Conservation (phyloP, 1,140 invertebrate genomes). For the Solenopsis invicta region DNA sequence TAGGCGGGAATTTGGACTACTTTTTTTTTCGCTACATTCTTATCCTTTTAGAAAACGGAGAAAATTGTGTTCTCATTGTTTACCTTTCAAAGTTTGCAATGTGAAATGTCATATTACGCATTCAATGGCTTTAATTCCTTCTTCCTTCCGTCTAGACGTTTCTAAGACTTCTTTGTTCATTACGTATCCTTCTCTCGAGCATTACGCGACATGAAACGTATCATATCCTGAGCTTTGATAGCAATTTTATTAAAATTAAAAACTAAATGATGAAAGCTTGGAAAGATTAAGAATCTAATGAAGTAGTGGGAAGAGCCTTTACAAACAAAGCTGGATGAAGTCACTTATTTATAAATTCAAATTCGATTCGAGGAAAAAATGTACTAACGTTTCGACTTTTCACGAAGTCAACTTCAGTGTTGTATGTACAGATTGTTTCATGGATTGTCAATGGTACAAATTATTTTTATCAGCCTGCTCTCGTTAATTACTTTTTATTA, state of each 20-base stretch:
- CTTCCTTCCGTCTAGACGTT: not conserved
- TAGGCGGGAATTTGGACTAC: not conserved
- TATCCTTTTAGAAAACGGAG: not conserved
- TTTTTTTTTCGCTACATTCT: not conserved
- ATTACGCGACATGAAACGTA: not conserved
- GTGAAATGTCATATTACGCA: constrained; percentile 5
- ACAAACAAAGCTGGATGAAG: no score
- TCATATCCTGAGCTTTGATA: not conserved
- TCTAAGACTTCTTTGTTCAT: not conserved
- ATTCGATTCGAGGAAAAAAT: no score
- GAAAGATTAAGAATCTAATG: no score
- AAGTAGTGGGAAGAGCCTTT: no score
- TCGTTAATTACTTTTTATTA: no score
- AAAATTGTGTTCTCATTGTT: not conserved
- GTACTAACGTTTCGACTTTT: no score
- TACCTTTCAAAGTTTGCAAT: not conserved
- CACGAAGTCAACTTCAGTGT: no score
- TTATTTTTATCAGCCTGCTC: no score
- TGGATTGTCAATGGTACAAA: no score
- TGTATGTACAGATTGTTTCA: no score
- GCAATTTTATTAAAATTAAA: not conserved
- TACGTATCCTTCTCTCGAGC: not conserved
- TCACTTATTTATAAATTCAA: no score
- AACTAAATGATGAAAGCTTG: no score
- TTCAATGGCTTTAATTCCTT: constrained; percentile 2